A percentile compares a stretch with the other conserved stretches of the same genome.
These are phyloP conservation scores for Falcunculus frontatus DNA, from an alignment of 2,113 vertebrate genomes.

Conservation along the genomic window DNA sequence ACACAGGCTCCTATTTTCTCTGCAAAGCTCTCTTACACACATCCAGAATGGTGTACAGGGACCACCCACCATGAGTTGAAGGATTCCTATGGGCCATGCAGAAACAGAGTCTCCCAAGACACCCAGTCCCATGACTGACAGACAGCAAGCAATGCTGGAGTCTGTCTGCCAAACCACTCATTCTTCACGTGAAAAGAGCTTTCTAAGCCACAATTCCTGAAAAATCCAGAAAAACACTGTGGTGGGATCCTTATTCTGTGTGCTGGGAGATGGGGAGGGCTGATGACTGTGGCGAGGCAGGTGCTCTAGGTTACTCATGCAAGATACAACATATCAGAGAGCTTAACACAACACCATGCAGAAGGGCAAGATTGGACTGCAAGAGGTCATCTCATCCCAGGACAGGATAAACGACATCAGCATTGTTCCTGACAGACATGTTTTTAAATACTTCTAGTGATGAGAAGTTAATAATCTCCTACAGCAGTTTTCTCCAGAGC, in stretches of 20 bases:
- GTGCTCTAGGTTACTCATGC: not conserved
- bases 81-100: not conserved
- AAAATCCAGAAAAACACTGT: not conserved
- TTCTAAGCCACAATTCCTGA: not conserved
- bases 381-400: not conserved
- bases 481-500: not conserved
- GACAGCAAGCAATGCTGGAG: not conserved
- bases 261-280: not conserved
- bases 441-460: not conserved
- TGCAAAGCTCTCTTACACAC: not conserved
- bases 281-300: not conserved
- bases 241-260: not conserved
- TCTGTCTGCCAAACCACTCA: not conserved
- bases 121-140: not conserved
- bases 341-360: fast-evolving
- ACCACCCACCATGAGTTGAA: not conserved
- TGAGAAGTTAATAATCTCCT: not conserved
- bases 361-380: fast-evolving
- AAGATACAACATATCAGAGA: not conserved
- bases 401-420: not conserved
- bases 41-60: not conserved
- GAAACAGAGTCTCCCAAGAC: not conserved
- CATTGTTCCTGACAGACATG: not conserved
- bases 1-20: not conserved
- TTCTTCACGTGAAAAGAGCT: not conserved